These are phyloP conservation scores for Teleiodes luculella DNA, from an alignment of 2,888 invertebrate species.

Conservation along the genomic window DNA sequence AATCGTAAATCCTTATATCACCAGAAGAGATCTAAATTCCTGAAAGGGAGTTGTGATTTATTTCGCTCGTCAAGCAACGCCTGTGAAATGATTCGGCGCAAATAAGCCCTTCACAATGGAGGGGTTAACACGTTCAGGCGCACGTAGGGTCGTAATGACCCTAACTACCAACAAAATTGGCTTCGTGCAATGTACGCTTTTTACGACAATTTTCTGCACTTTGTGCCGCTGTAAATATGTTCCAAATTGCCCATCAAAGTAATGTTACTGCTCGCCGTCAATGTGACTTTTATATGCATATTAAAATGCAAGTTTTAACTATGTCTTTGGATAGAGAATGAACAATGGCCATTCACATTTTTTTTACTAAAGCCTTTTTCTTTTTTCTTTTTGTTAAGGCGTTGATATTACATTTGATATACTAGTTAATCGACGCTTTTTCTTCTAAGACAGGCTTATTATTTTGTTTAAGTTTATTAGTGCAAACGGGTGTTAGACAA, in stretches of 20 bases:
- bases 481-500: too few relatives aligned
- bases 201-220: background rate
- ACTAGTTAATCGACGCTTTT: too few relatives aligned
- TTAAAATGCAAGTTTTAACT: too few relatives aligned
- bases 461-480: too few relatives aligned
- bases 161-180: conserved; percentile 2
- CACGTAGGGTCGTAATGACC: conserved; percentile 8
- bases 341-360: too few relatives aligned
- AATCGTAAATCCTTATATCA: background rate
- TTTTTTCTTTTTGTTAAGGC: too few relatives aligned
- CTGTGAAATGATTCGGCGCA: conserved; percentile 9
- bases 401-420: too few relatives aligned
- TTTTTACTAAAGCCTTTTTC: too few relatives aligned
- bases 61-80: conserved; percentile 3
- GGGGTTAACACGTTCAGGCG: conserved; percentile 1
- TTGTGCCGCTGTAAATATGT: background rate
- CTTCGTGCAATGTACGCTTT: conserved; percentile 4
- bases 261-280: background rate
- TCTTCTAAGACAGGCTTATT: too few relatives aligned
- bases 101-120: conserved; percentile 2
- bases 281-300: too few relatives aligned
- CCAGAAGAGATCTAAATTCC: background rate
- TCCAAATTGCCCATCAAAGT: background rate
- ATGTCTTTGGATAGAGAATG: too few relatives aligned
- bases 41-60: conserved; percentile 6